Base-by-base conservation (phyloP, 2,888 invertebrate species). In the Nomada ruficornis region DNA sequence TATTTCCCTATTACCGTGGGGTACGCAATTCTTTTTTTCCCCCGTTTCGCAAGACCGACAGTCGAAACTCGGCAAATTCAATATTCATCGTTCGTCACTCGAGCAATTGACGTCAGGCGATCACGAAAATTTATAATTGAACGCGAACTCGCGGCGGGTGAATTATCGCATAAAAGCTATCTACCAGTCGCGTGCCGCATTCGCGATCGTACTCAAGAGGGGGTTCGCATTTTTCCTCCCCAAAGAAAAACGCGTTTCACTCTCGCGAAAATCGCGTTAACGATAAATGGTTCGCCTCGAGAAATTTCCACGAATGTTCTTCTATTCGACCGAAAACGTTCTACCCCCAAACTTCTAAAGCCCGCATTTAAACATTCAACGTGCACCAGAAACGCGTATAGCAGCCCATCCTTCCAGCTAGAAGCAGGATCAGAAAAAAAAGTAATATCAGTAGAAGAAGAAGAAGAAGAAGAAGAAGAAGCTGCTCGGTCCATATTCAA, bases 91-190 rank as follows among this genome's bases (percentile, higher is more conserved):
- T 71, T 15, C 52, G 76, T 77, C 73, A 54, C 73, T 59, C 50
- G 67, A n/a, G 23, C 10, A 36, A 60, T 65, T 82, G 81, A 82
- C 79, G 70, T 78, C 81, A 78, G 54, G 11, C 62, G 67, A 44
- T 82, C 75, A 68, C 71, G 75, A 76, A 82, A 76, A 82, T 79
- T 71, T 75, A 82, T 79, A 79, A 74, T 79, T 68, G 67, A 71
- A 71, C 23, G 71, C 26, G 26, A 15, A 57, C 57, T 57, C 42
- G 36, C 26, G 36, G 47, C 15, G 42, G 47, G 62, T 75, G 67
- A 75, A 62, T 79, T 71, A 71, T 63, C 74, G 73, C 64, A 50
- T 4, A n/a, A 75, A 57, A 52, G 55, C 3, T 57, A 26, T 29
- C 9, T 23, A 50, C 9, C 57, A 11, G 67, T 59, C 52, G 52